Conservation (phyloP, 2,113 vertebrate genomes). For the Pionites leucogaster region DNA sequence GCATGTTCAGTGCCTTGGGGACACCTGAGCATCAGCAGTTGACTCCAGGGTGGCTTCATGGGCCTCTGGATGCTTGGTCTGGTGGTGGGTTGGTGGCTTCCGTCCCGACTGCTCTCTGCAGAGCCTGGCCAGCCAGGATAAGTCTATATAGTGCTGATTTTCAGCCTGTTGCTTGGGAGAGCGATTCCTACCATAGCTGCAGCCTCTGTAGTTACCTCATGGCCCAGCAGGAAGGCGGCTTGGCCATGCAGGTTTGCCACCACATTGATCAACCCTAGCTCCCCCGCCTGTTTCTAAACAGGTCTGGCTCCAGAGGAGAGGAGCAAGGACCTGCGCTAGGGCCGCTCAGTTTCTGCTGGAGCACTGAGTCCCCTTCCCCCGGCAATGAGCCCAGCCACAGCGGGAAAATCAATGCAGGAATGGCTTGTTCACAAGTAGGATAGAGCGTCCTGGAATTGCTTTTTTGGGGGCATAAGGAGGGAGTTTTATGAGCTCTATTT, state of each 20-base stretch:
- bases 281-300: not conserved
- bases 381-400: not conserved
- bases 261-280: not conserved
- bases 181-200: not conserved
- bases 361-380: not conserved
- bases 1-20: not conserved
- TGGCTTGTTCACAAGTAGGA: not conserved
- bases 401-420: not conserved
- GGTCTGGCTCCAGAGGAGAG: not conserved
- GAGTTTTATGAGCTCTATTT: slow-evolving; percentile 38
- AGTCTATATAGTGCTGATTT: not conserved
- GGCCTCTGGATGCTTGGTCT: not conserved
- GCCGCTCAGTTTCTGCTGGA: not conserved
- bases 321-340: not conserved
- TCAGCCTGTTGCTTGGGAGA: not conserved
- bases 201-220: not conserved
- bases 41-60: not conserved
- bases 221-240: accelerated
- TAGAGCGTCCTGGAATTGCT: not conserved
- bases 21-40: not conserved
- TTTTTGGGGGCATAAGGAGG: slow-evolving; percentile 10
- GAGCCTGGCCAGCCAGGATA: not conserved
- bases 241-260: not conserved
- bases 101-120: not conserved
- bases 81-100: not conserved